Evolutionary conservation across 2,113 vertebrate species (phyloP).

Genomic region (Silurus asotus): DNA sequence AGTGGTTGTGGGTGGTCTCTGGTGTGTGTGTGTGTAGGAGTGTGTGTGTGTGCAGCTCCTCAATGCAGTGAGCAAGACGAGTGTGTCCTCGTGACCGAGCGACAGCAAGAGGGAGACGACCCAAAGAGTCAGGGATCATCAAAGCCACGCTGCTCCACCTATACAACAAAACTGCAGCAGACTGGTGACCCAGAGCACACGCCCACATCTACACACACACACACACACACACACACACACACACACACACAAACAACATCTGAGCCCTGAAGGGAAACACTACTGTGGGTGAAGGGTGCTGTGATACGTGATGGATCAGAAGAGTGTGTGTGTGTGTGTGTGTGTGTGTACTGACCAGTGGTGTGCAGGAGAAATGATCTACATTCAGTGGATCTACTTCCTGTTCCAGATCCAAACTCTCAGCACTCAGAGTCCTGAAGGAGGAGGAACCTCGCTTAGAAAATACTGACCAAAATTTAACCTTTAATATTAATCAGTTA

Average conservation of each 20-base stretch:
- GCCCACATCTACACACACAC: constrained; percentile 82
- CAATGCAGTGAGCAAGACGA: constrained; percentile 78
- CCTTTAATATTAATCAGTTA: neutral
- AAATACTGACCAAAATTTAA: neutral
- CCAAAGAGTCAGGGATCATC: constrained; percentile 84
- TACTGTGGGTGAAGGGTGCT: neutral
- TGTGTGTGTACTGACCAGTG: constrained; percentile 71
- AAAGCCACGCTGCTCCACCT: constrained; percentile 80
- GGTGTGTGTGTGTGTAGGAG: constrained; percentile 69
- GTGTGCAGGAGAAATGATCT: constrained; percentile 94
- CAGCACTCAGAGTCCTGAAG: constrained; percentile 72
- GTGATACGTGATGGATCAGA: neutral
- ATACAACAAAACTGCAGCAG: constrained; percentile 82
- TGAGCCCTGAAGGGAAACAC: neutral
- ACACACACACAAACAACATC: neutral
- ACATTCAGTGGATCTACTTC: constrained; percentile 91
- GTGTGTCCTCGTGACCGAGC: constrained; percentile 85
- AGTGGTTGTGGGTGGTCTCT: constrained; percentile 68
- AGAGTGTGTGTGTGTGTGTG: neutral
- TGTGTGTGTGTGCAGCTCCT: constrained; percentile 77
- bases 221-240: constrained; percentile 31
- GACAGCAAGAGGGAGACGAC: constrained; percentile 82
- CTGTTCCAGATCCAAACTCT: constrained; percentile 86
- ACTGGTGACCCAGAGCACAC: constrained; percentile 84
- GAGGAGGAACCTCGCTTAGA: neutral